Evolutionary conservation across 2,797 vertebrate species (phyloP), one percentile per base, ranked within the genome.

Genomic region (Anisognathus igniventris): DNA sequence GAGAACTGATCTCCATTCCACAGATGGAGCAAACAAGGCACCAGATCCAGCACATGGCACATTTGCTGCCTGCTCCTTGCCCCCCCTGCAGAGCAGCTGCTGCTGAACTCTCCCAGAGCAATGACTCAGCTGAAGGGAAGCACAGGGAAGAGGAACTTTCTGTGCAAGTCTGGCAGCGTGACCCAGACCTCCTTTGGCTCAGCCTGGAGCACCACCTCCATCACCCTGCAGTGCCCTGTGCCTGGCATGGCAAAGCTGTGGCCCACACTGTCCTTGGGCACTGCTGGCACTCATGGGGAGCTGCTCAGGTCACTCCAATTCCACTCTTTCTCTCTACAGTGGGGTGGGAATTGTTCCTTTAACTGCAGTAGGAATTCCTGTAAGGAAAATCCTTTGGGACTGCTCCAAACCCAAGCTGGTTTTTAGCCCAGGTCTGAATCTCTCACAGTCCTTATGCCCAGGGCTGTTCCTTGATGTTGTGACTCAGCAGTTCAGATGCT

Each of bases 61-160:
- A 17, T 71, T n/a, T 56, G 53, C 60, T 54, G 65, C 44, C 81
- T 37, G 33, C 80, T 86, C 0, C 0, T 72, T 50, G 23, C 66
- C 18, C n/a, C 22, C 61, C 45, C 19, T 20, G 50, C 81, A 82
- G 67, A 89, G 54, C 85, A 85, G 60, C 82, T 68, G 74, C 65
- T 68, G 81, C 85, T 58, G 76, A 72, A 18, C 62, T 65, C n/a
- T 64, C 67, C 61, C 71, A 45, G 23, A 85, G 67, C 50, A 45
- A 18, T 72, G 50, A 35, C 42, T 87, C 62, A 72, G 78, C 67
- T 53, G 67, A 68, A 61, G 67, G 48, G 33, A 57, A 37, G 45
- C 45, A 30, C 25, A 20, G 85, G n/a, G 60, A 21, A 60, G 61
- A 82, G 19, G 50, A 88, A 44, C 77, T 75, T 65, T 35, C 42